Percentiles rank a stretch among this genome's conserved stretches.
Conservation (phyloP, 2,113 vertebrate genomes). For the Paracanthobrama guichenoti region DNA sequence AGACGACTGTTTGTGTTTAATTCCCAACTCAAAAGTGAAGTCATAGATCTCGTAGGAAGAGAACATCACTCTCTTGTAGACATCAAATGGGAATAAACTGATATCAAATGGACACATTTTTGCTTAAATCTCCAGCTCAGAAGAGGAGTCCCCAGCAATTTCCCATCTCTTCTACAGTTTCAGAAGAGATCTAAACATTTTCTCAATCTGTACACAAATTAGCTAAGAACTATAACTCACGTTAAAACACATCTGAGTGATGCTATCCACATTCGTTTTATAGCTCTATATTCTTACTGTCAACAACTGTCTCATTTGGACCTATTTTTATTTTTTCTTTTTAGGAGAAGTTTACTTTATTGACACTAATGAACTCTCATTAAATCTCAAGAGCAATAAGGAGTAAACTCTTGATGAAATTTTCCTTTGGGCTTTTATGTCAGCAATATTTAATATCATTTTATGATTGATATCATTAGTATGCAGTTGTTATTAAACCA, state of each 20-base stretch:
- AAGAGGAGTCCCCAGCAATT: not conserved
- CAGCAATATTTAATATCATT: not conserved
- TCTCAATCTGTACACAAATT: slow-evolving; percentile 1
- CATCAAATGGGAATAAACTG: not conserved
- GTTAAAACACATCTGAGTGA: not conserved
- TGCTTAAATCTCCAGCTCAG: slow-evolving; percentile 1
- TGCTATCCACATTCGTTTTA: not conserved
- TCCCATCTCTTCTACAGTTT: not conserved
- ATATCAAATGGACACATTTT: not conserved
- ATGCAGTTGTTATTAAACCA: not conserved
- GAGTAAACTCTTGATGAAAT: not conserved
- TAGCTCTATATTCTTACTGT: not conserved
- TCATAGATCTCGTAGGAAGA: not conserved
- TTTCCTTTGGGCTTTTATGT: not conserved
- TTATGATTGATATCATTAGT: not conserved
- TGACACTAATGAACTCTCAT: not conserved
- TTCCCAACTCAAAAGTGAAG: not conserved
- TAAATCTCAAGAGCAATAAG: not conserved
- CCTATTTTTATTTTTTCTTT: not conserved
- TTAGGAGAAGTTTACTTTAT: not conserved
- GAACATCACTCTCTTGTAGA: not conserved
- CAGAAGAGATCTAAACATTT: not conserved
- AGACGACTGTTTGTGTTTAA: not conserved
- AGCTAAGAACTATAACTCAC: not conserved
- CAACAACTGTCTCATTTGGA: not conserved